Evolutionary conservation across 2,797 vertebrate species (phyloP).

Genomic region (Scolopax bukidnonensis): DNA sequence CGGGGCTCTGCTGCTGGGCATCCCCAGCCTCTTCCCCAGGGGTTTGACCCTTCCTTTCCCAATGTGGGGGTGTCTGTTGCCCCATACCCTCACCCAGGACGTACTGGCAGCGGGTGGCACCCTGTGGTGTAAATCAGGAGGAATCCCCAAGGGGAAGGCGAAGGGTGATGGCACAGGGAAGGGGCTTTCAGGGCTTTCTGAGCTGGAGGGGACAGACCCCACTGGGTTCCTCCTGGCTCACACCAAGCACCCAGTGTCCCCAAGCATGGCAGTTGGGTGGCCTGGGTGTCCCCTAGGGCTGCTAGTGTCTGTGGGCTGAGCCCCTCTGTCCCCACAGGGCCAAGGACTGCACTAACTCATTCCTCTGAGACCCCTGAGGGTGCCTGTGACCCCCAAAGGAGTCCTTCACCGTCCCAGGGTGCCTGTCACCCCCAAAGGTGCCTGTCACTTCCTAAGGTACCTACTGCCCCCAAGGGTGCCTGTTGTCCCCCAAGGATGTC

Average conservation of each 20-base stretch:
- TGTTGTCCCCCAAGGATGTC: not conserved
- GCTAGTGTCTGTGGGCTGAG: not conserved
- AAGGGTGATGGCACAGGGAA: fast-evolving
- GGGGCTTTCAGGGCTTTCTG: not conserved
- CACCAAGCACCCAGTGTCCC: fast-evolving
- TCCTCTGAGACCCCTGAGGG: not conserved
- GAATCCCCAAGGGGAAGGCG: fast-evolving
- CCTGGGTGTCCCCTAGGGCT: not conserved
- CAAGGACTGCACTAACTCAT: not conserved
- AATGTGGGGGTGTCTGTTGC: fast-evolving
- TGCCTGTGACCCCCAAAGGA: not conserved
- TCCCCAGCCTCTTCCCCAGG: not conserved
- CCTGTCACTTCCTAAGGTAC: not conserved
- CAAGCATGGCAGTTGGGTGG: not conserved
- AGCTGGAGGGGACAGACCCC: fast-evolving
- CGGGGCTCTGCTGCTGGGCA: fast-evolving
- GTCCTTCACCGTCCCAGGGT: not conserved
- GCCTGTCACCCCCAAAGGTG: too few species aligned
- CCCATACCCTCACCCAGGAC: fast-evolving
- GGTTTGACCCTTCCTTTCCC: fast-evolving
- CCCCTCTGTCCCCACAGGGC: not conserved
- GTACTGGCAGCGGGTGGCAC: not conserved
- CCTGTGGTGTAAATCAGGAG: not conserved
- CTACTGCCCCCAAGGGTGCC: not conserved
- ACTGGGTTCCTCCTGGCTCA: not conserved